Evolutionary conservation across 2,113 vertebrate genomes (phyloP), one percentile per base, ranked within the genome.

Genomic region (Galbula dea): DNA sequence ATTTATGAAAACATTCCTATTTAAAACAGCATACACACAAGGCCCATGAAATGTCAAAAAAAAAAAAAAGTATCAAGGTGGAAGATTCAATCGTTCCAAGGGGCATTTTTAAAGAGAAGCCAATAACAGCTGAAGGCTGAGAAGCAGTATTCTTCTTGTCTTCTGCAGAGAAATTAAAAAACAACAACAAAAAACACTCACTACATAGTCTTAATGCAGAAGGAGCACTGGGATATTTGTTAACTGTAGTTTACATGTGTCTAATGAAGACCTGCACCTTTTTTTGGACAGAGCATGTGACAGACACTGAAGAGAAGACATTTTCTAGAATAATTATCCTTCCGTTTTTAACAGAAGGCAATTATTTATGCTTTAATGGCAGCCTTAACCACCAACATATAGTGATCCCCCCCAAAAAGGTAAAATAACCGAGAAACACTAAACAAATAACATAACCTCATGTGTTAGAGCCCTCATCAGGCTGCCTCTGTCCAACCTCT

Each of bases 241-340:
- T 10, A 69, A 49, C 10, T 29, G 23, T 3, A 71, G 43, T 9
- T 76, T 45, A 17, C 12, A 14, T 0, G 0, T 9, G 21, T 24
- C 22, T 26, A 59, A 63, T 12, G 30, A 68, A 48, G 58, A 59
- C 18, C 21, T 66, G 18, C 9, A 11, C 29, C 36, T 77, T 83
- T 62, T 61, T 76, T 45, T 49, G 18, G 34, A 73, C 10, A 14
- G 11, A 26, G 24, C n/a, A 59, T 37, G 54, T 54, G 37, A 91
- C 58, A 80, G 59, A 54, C 43, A 90, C 8, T 8, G 19, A 88
- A 62, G 32, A 74, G 59, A 77, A 85, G 23, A 85, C 46, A 62
- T 76, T 66, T 94, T 94, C 91, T 88, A 76, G 88, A 94, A 90
- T 54, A 75, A 86, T 37, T 79, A 86, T 8, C 39, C 39, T 71